Conservation (phyloP, 2,888 invertebrate species). For the Hemicrepidius hirtus region DNA sequence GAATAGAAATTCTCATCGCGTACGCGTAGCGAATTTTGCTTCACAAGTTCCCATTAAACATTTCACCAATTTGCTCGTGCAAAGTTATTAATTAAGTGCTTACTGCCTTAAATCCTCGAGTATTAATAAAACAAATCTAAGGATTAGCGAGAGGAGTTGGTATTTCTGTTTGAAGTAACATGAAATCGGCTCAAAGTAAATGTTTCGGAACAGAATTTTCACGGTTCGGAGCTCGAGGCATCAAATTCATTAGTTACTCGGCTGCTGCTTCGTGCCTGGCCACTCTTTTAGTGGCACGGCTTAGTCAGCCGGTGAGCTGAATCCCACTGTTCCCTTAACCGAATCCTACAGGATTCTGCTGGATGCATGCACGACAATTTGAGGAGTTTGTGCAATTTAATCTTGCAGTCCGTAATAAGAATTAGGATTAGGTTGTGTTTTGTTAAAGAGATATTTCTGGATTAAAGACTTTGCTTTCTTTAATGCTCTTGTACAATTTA, state of each 20-base stretch:
- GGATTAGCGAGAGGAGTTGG: constrained; percentile 57
- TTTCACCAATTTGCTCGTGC: constrained; percentile 51
- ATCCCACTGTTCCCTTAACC: neutral
- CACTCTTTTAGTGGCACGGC: constrained; percentile 49
- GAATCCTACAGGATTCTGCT: constrained; percentile 42
- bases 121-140: constrained; percentile 58
- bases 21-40: neutral
- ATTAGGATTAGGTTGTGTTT: constrained; percentile 46
- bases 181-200: constrained; percentile 63
- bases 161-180: constrained; percentile 59
- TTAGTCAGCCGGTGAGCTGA: constrained; percentile 37
- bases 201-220: constrained; percentile 64
- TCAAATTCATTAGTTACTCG: constrained; percentile 60
- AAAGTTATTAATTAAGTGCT: constrained; percentile 54
- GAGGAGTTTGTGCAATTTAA: constrained; percentile 58
- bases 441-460: constrained; percentile 35
- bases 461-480: constrained; percentile 21
- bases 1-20: constrained; percentile 3
- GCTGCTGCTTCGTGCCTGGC: constrained; percentile 50
- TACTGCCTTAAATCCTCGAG: constrained; percentile 53
- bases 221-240: constrained; percentile 60
- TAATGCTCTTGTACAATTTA: no score
- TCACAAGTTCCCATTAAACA: constrained; percentile 43
- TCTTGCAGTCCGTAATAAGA: constrained; percentile 51
- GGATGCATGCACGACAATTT: constrained; percentile 55